These are phyloP conservation scores for Brachionichthys hirsutus DNA, from an alignment of 2,113 vertebrate genomes.

Conservation along the genomic window DNA sequence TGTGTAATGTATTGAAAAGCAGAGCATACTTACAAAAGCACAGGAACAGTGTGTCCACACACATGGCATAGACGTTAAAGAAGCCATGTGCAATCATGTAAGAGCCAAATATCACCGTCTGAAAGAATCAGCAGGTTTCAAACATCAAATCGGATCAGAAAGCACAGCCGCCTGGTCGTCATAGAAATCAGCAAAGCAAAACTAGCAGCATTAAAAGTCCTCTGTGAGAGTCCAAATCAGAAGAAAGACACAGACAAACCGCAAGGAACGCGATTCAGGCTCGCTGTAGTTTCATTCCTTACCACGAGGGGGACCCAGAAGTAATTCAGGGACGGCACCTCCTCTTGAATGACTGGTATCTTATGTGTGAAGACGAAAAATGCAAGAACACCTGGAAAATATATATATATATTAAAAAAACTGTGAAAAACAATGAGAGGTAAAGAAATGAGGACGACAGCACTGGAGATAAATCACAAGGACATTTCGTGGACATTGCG, in stretches of 20 bases:
- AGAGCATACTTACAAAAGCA: constrained; percentile 93
- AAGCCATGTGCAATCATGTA: constrained; percentile 93
- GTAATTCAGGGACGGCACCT: constrained; percentile 87
- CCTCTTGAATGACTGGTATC: constrained; percentile 80
- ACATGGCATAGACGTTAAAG: constrained; percentile 96
- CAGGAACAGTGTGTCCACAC: constrained; percentile 96
- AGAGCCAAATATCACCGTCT: constrained; percentile 91
- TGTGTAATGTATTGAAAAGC: constrained; percentile 4
- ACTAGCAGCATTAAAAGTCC: too few species aligned
- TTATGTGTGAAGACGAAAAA: constrained; percentile 92
- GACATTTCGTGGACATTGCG: too few species aligned
- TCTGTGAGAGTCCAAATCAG: too few species aligned
- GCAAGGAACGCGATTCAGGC: not conserved
- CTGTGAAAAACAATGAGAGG: not conserved
- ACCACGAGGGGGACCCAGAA: constrained; percentile 95
- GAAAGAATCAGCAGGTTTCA: constrained; percentile 43
- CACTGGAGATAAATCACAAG: too few species aligned
- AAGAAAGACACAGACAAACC: too few species aligned
- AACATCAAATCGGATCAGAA: too few species aligned
- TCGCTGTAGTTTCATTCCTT: constrained; percentile 59
- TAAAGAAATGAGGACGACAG: too few species aligned
- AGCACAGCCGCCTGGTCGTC: too few species aligned
- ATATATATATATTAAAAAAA: not conserved
- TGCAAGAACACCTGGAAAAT: constrained; percentile 83
- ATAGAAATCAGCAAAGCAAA: too few species aligned